phyloP scores from a whole-genome alignment of 2,113 vertebrate genomes.

The Pomatorhinus ruficollis region DNA sequence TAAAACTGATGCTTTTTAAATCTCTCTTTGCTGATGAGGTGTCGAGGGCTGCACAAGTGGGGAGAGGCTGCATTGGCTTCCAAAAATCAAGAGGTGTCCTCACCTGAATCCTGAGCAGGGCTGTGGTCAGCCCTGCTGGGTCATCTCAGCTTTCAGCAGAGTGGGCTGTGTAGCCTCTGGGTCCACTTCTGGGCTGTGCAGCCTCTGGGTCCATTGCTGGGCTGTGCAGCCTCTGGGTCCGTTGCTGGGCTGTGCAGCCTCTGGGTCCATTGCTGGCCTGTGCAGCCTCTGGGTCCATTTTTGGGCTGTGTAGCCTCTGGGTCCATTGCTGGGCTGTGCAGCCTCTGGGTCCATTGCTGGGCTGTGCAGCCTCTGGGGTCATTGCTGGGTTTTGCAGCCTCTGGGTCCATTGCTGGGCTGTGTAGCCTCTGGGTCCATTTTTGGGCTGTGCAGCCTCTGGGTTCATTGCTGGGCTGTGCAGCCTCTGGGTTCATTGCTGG shows the following conservation, averaged over 20 bases:
- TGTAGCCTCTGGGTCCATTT: too few relatives aligned
- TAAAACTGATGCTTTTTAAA: conserved; percentile 20
- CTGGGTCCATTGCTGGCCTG: not conserved
- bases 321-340: not conserved
- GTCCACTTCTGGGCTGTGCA: not conserved
- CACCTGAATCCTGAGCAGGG: not conserved
- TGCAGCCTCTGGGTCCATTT: too few relatives aligned
- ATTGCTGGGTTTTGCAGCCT: too few relatives aligned
- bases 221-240: not conserved
- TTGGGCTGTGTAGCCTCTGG: too few relatives aligned
- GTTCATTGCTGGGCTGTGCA: too few relatives aligned
- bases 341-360: not conserved
- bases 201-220: not conserved
- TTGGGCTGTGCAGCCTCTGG: too few relatives aligned
- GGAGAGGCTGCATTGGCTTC: not conserved
- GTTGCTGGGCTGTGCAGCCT: not conserved
- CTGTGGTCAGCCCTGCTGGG: not conserved
- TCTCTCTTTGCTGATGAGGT: not conserved
- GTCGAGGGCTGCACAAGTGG: not conserved
- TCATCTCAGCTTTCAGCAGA: rapidly evolving
- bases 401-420: too few relatives aligned
- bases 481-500: too few relatives aligned
- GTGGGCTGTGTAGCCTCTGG: not conserved
- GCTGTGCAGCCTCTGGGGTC: not conserved
- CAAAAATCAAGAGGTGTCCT: not conserved